Evolutionary conservation across 2,797 vertebrate species (phyloP), one percentile per base, ranked within the genome.

Genomic region (Sebastiscus tertius): DNA sequence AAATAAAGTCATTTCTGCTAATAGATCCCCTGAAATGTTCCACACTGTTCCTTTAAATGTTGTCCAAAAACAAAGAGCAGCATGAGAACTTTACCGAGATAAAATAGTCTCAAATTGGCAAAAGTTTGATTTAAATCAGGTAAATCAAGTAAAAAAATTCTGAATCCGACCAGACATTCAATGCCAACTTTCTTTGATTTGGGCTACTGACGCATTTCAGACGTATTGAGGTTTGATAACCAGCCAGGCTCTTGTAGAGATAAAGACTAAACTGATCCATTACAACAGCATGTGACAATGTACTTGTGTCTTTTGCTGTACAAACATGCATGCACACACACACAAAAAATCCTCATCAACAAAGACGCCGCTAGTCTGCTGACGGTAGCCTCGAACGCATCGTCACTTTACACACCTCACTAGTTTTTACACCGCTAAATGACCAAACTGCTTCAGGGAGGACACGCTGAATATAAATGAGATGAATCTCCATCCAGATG

Each of bases 361-460:
- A 64, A 16, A 8, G n/a, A 49, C 24, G n/a, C 61, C 12, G 2
- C 12, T 22, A 33, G 73, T 27, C 55, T 52, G 20, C 54, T 46
- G 62, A 62, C 60, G 39, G 20, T 65, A n/a, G 58, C 75, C 73
- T 66, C 54, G 0, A 77, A 77, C 64, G 4, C 39, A 12, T 68
- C 20, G 49, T 34, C 78, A 69, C 55, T 81, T 86, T 80, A 85
- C 69, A 81, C 84, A 83, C 67, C 59, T 73, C 75, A 29, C 65
- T 82, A 67, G 72, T 60, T 87, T 81, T 83, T 49, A 80, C 77
- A 46, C 58, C 60, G 14, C 33, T 88, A 85, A 90, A 85, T 80
- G 83, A 61, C 62, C 67, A 52, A 36, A 69, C 12, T 4, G 71
- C 82, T 81, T 34, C 56, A 56, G 80, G 84, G 72, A 49, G 24